These are phyloP conservation scores for Hypanus sabinus DNA, from an alignment of 2,113 vertebrate species.

Conservation along the genomic window DNA sequence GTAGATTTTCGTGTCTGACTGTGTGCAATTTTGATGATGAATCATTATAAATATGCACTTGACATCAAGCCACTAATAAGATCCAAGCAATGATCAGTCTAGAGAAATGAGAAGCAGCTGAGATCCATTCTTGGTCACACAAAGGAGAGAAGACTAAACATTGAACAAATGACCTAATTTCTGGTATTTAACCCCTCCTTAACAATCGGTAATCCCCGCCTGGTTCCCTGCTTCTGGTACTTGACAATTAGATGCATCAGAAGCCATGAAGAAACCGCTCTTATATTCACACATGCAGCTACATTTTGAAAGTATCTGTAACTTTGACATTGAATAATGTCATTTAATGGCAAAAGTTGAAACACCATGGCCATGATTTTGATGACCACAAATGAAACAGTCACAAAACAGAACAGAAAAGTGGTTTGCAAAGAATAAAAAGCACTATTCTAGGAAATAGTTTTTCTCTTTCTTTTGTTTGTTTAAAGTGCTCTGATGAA, in stretches of 20 bases:
- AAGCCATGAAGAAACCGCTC: background rate
- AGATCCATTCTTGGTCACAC: background rate
- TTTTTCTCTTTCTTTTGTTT: background rate
- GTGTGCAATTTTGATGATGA: background rate
- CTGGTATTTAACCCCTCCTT: background rate
- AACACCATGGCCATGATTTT: background rate
- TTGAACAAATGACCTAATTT: background rate
- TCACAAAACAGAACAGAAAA: background rate
- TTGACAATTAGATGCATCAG: background rate
- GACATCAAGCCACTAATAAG: background rate
- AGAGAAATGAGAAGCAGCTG: background rate
- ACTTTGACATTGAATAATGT: background rate
- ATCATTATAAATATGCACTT: background rate
- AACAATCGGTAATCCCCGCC: background rate
- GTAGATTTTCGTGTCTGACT: background rate
- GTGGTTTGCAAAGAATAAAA: background rate
- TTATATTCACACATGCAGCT: background rate
- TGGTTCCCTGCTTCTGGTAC: background rate
- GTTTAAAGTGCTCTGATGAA: constrained; percentile 32
- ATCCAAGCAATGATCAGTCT: background rate
- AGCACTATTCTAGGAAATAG: background rate
- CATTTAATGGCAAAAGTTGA: background rate
- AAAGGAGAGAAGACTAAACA: background rate
- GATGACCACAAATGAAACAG: background rate
- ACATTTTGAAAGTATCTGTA: background rate